phyloP scores from a whole-genome alignment of 2,888 invertebrate genomes.

The Pterostichus niger region DNA sequence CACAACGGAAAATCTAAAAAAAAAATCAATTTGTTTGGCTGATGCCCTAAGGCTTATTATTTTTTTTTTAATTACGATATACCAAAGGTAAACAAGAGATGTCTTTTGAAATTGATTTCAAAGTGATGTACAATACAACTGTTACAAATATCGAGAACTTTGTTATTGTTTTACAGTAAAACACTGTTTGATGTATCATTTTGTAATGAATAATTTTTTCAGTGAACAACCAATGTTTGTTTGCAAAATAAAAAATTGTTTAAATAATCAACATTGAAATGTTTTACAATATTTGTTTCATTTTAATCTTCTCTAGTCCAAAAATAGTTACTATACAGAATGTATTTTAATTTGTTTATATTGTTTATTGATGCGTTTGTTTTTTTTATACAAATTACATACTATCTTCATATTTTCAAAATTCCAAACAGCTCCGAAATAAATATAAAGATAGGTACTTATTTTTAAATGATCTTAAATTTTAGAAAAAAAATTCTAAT shows the following conservation, averaged over 20 bases:
- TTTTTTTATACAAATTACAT: too few species aligned
- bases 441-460: background rate
- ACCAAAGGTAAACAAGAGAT: background rate
- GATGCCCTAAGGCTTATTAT: slow-evolving; percentile 18
- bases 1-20: background rate
- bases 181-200: background rate
- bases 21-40: slow-evolving; percentile 8
- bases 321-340: too few species aligned
- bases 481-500: too few species aligned
- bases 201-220: background rate
- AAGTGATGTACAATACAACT: background rate
- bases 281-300: too few species aligned
- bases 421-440: background rate
- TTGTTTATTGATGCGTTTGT: too few species aligned
- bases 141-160: background rate
- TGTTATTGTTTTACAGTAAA: background rate
- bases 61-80: slow-evolving; percentile 40
- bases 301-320: too few species aligned
- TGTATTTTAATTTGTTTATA: too few species aligned
- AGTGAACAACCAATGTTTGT: too few species aligned
- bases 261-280: too few species aligned
- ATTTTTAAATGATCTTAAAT: background rate
- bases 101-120: slow-evolving; percentile 11
- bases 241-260: too few species aligned
- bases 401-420: background rate